Evolutionary conservation across 30 jellyfish, hydroid and myxozoan genomes (phyloP).

Genomic region (Aurelia aurita complex sp. Pacific): DNA sequence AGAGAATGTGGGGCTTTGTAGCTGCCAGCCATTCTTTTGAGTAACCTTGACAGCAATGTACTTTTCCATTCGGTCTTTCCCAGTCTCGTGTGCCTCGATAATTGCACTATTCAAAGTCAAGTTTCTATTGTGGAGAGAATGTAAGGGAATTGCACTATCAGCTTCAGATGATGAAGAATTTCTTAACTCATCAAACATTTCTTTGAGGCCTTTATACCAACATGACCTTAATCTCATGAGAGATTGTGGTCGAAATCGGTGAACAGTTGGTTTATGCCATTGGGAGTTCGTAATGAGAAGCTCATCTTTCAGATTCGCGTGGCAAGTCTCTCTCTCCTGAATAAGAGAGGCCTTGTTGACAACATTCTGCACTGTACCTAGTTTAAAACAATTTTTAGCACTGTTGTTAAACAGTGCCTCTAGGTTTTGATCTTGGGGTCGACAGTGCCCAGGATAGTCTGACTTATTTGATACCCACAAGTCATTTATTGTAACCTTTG

Average conservation of each 20-base stretch:
- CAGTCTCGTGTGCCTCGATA: no score
- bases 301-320: conserved; percentile 26
- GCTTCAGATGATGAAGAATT: no score
- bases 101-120: no score
- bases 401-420: conserved; percentile 33
- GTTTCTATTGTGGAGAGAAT: no score
- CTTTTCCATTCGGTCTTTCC: no score
- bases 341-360: conserved; percentile 44
- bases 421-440: conserved; percentile 22
- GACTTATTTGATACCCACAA: conserved; percentile 50
- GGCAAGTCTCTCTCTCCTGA: conserved; percentile 38
- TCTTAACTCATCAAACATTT: not conserved
- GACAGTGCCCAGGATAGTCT: conserved; percentile 44
- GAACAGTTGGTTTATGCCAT: conserved; percentile 2
- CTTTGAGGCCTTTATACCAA: conserved; percentile 35
- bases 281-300: not conserved
- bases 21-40: no score
- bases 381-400: conserved; percentile 50
- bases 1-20: no score
- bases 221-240: conserved; percentile 23
- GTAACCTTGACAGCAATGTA: no score
- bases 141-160: no score
- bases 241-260: conserved; percentile 17
- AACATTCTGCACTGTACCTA: conserved; percentile 50
- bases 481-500: conserved; percentile 4